These are phyloP conservation scores for Druceiella hillmani DNA, from an alignment of 2,888 invertebrate species.

Conservation along the genomic window DNA sequence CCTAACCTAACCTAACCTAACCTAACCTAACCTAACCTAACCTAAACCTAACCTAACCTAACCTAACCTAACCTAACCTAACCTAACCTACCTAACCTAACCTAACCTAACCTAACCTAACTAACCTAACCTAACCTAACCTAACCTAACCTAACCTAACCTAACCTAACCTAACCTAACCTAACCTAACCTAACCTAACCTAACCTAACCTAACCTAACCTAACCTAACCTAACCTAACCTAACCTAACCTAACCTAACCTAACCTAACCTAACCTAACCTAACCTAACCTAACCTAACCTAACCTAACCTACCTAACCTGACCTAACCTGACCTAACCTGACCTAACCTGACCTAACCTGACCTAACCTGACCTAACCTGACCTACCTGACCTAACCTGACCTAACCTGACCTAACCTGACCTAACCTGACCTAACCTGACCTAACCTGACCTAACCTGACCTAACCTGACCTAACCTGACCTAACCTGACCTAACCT, in stretches of 20 bases:
- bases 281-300: slow-evolving; percentile 9
- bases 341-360: slow-evolving; percentile 1
- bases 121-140: slow-evolving; percentile 5
- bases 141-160: slow-evolving; percentile 4
- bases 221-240: slow-evolving; percentile 9
- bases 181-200: slow-evolving; percentile 4
- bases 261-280: slow-evolving; percentile 9
- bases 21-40: slow-evolving; percentile 15
- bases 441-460: slow-evolving; percentile 8
- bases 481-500: slow-evolving; percentile 8
- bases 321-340: slow-evolving; percentile 1
- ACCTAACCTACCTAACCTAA: slow-evolving; percentile 8
- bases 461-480: slow-evolving; percentile 8
- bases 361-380: neutral
- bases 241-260: slow-evolving; percentile 9
- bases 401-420: slow-evolving; percentile 8
- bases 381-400: slow-evolving; percentile 6
- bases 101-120: slow-evolving; percentile 12
- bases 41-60: slow-evolving; percentile 12
- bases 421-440: slow-evolving; percentile 8
- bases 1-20: slow-evolving; percentile 13
- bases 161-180: slow-evolving; percentile 4
- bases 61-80: slow-evolving; percentile 11
- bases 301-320: slow-evolving; percentile 6
- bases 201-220: slow-evolving; percentile 6